Conservation (phyloP, 2,888 invertebrate species). For the Temnothorax unifasciatus region DNA sequence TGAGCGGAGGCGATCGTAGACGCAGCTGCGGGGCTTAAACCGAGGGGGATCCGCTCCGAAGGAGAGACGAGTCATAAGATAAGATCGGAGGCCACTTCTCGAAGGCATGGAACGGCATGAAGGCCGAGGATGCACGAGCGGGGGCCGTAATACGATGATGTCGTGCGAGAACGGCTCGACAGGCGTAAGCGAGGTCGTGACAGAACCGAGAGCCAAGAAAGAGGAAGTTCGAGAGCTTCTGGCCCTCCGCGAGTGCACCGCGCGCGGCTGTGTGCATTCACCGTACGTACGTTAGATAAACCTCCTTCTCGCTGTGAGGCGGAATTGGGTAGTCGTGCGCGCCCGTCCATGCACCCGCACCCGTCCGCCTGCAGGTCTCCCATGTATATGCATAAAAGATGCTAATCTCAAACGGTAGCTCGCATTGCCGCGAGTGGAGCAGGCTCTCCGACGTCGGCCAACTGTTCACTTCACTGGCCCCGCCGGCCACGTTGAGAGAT, state of each 20-base stretch:
- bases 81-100: constrained; percentile 70
- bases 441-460: constrained; percentile 73
- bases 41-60: constrained; percentile 53
- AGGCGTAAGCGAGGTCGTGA: constrained; percentile 35
- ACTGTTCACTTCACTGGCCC: constrained; percentile 78
- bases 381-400: constrained; percentile 80
- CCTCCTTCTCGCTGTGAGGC: constrained; percentile 22
- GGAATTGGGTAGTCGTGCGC: constrained; percentile 50
- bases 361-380: constrained; percentile 65
- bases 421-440: constrained; percentile 81
- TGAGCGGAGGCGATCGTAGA: constrained; percentile 44
- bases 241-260: constrained; percentile 14
- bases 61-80: constrained; percentile 72
- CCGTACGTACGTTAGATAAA: constrained; percentile 3
- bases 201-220: constrained; percentile 32
- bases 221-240: constrained; percentile 13
- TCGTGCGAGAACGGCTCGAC: constrained; percentile 21
- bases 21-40: constrained; percentile 25
- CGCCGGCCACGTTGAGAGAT: constrained; percentile 74
- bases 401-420: constrained; percentile 84
- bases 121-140: constrained; percentile 47
- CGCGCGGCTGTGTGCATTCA: constrained; percentile 5
- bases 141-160: constrained; percentile 29
- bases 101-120: constrained; percentile 49
- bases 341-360: constrained; percentile 37